Percentiles rank a stretch among this genome's conserved stretches.
Conservation (phyloP, 30 jellyfish, hydroid and myxozoan species). For the Aurelia coerulea region DNA sequence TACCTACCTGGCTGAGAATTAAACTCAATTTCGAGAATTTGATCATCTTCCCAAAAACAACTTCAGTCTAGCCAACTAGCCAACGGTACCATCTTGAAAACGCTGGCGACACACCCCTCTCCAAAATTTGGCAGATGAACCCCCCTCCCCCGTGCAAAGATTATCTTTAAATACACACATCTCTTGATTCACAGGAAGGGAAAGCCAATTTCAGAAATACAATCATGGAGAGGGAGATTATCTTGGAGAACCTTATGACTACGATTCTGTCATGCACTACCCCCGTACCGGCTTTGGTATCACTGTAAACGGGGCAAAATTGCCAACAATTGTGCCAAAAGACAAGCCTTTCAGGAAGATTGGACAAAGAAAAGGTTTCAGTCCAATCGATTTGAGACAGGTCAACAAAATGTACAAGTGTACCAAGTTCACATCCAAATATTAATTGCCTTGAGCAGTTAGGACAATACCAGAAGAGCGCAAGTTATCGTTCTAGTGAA, state of each 20-base stretch:
- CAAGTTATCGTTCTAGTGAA: no score
- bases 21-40: no score
- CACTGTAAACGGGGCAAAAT: neutral
- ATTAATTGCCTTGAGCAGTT: neutral
- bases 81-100: no score
- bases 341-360: conserved; percentile 56
- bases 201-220: conserved; percentile 56
- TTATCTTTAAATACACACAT: neutral
- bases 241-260: conserved; percentile 69
- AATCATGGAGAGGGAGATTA: conserved; percentile 63
- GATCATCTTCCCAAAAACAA: no score
- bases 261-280: conserved; percentile 66
- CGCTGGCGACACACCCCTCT: no score
- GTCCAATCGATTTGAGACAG: conserved; percentile 47
- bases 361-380: conserved; percentile 56
- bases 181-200: conserved; percentile 14
- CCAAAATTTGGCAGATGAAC: no score
- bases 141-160: no score
- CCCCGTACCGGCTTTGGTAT: conserved; percentile 53
- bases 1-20: no score
- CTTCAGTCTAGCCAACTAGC: no score
- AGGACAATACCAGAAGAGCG: neutral
- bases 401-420: conserved; percentile 41
- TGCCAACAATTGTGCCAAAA: conserved; percentile 48
- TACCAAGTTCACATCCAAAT: neutral